Percentiles rank a stretch among this genome's conserved stretches.
Evolutionary conservation across 2,797 vertebrate genomes (phyloP).

Genomic region (Yasuhikotakia modesta): DNA sequence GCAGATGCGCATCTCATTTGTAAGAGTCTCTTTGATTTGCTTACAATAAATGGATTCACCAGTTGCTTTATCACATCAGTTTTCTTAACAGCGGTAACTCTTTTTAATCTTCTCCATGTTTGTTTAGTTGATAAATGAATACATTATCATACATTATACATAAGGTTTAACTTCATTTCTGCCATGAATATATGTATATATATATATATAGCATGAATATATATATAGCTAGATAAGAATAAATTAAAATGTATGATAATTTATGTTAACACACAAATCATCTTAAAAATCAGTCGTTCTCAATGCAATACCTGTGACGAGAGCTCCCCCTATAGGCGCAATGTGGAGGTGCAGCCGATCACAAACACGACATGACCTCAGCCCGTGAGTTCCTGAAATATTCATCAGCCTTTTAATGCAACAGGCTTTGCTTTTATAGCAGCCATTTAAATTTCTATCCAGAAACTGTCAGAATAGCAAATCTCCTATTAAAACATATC

Average conservation of each 20-base stretch:
- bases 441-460: background rate
- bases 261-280: background rate
- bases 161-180: too few relatives aligned
- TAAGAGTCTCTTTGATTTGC: slow-evolving; percentile 41
- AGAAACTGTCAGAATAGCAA: background rate
- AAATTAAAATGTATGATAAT: background rate
- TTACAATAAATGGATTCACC: slow-evolving; percentile 46
- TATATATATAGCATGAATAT: too few relatives aligned
- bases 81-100: too few relatives aligned
- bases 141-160: too few relatives aligned
- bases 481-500: slow-evolving; percentile 5
- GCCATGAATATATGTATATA: too few relatives aligned
- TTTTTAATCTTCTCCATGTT: background rate
- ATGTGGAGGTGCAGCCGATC: background rate
- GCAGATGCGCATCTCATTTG: slow-evolving; percentile 58
- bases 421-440: background rate
- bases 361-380: background rate
- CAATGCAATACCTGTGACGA: background rate
- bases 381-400: slow-evolving; percentile 32
- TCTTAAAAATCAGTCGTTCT: background rate
- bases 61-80: slow-evolving; percentile 37
- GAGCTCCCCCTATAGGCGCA: slow-evolving; percentile 19
- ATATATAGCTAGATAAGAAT: too few relatives aligned
- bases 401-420: slow-evolving; percentile 25
- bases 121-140: background rate